Conservation (phyloP, 2,888 invertebrate species). For the Dryomyza anilis region DNA sequence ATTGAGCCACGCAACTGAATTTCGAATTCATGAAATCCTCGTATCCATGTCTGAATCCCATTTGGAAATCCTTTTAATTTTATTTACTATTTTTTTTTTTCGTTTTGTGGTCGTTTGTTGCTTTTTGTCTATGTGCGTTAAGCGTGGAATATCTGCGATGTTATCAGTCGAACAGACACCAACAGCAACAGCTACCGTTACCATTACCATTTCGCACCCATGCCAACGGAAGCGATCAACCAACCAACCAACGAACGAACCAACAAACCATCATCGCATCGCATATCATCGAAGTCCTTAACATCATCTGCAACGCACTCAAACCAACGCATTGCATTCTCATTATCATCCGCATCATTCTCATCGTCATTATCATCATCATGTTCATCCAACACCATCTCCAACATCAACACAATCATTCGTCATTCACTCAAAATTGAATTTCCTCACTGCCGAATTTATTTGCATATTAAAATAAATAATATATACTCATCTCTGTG, state of each 20-base stretch:
- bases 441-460: slow-evolving; percentile 41
- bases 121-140: slow-evolving; percentile 32
- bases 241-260: not conserved
- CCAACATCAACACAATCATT: slow-evolving; percentile 10
- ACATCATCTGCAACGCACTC: slow-evolving; percentile 4
- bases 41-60: slow-evolving; percentile 43
- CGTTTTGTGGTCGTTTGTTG: not conserved
- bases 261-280: slow-evolving; percentile 13
- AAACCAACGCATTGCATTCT: not conserved
- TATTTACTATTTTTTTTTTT: not conserved
- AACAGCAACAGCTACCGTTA: not conserved
- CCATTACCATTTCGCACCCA: slow-evolving; percentile 1
- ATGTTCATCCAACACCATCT: slow-evolving; percentile 3
- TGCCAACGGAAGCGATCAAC: not conserved
- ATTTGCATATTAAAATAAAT: slow-evolving; percentile 45
- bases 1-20: slow-evolving; percentile 22
- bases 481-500: slow-evolving; percentile 24
- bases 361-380: slow-evolving; percentile 10
- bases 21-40: slow-evolving; percentile 37
- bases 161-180: slow-evolving; percentile 27
- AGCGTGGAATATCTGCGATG: slow-evolving; percentile 32
- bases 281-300: not conserved
- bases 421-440: slow-evolving; percentile 37
- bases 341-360: not conserved
- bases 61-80: slow-evolving; percentile 34